Conservation (phyloP, 2,797 vertebrate species). For the Pseudopleuronectes americanus region DNA sequence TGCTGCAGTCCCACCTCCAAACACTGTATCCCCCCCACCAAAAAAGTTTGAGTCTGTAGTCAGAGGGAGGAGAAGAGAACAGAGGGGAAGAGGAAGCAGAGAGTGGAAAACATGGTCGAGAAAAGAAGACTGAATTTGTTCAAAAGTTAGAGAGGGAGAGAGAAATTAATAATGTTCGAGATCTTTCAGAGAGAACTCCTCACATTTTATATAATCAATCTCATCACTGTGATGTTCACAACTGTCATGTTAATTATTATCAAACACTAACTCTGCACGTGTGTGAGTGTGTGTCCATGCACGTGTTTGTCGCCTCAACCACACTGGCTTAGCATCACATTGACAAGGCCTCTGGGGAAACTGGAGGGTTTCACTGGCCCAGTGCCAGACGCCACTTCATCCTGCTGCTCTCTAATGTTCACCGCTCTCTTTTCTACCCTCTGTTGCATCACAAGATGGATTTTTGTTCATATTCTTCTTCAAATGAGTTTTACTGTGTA, state of each 20-base stretch:
- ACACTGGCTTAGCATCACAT: constrained; percentile 54
- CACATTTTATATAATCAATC: too few relatives aligned
- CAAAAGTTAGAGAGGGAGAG: neutral
- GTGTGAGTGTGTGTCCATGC: constrained; percentile 20
- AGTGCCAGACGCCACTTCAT: constrained; percentile 27
- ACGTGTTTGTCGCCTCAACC: constrained; percentile 45
- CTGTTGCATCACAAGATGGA: constrained; percentile 12
- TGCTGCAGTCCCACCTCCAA: constrained; percentile 1
- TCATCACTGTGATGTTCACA: neutral
- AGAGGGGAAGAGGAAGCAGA: neutral
- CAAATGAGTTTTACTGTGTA: too few relatives aligned
- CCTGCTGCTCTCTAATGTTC: constrained; percentile 9
- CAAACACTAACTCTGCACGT: neutral
- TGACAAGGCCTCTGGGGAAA: constrained; percentile 56
- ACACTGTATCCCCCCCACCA: too few relatives aligned
- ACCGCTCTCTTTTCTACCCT: neutral
- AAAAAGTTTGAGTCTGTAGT: neutral
- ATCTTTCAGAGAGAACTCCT: too few relatives aligned
- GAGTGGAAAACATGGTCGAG: too few relatives aligned
- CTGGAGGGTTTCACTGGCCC: constrained; percentile 21
- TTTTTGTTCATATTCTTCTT: too few relatives aligned
- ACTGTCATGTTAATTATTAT: neutral
- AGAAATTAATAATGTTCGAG: neutral
- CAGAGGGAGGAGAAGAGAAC: neutral
- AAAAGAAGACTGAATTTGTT: neutral